These are phyloP conservation scores for Coranthus polyacanthus DNA, from an alignment of 2,797 vertebrate species.

Conservation along the genomic window DNA sequence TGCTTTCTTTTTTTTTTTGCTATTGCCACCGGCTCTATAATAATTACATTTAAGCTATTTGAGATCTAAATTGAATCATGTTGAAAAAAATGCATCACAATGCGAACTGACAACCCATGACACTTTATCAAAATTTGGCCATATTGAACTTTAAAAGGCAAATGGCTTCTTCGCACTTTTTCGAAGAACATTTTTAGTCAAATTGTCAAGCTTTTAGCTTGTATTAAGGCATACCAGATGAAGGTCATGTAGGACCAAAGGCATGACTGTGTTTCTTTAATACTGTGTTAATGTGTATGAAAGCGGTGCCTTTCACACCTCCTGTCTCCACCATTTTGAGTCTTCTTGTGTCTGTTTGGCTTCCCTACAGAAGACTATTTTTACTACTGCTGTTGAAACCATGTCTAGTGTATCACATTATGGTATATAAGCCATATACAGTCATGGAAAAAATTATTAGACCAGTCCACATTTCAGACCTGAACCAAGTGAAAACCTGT, in stretches of 20 bases:
- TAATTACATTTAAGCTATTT: conserved; percentile 50
- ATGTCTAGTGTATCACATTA: conserved; percentile 34
- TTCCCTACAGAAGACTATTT: conserved; percentile 53
- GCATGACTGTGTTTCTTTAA: conserved; percentile 4
- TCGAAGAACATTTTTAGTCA: conserved; percentile 23
- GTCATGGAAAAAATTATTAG: too few relatives aligned
- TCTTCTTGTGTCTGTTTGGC: conserved; percentile 34
- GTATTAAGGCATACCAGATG: conserved; percentile 21
- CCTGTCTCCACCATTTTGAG: conserved; percentile 11
- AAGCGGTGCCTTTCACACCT: conserved; percentile 3
- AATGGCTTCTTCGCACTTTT: conserved; percentile 24
- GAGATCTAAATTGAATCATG: conserved; percentile 54
- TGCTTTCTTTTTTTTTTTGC: conserved; percentile 1
- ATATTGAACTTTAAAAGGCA: conserved; percentile 52
- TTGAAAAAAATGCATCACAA: conserved; percentile 50
- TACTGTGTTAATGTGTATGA: conserved; percentile 20
- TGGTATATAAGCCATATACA: conserved; percentile 11
- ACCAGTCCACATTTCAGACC: not conserved
- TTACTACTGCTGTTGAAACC: conserved; percentile 46
- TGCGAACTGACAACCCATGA: conserved; percentile 62
- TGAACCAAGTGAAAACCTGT: too few relatives aligned
- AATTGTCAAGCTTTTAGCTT: conserved; percentile 42
- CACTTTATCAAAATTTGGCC: conserved; percentile 49
- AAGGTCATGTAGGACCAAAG: conserved; percentile 41
- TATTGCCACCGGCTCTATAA: conserved; percentile 29